A percentile compares a stretch with the other conserved stretches of the same genome.
phyloP scores from a whole-genome alignment of 1,140 invertebrate genomes.

The Dysdera silvatica region DNA sequence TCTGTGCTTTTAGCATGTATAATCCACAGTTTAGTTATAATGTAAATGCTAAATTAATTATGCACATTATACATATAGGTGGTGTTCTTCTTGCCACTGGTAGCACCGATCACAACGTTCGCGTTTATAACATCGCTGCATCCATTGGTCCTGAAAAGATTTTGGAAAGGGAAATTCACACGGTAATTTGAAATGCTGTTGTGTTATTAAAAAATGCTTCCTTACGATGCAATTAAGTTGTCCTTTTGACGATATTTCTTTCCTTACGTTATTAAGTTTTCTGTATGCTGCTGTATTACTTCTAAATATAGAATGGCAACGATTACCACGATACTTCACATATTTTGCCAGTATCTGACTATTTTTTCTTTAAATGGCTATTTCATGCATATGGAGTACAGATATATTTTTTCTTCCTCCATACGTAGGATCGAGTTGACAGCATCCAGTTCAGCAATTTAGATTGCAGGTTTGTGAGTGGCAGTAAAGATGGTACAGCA shows the following conservation, averaged over 20 bases:
- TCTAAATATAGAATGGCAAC: too few species aligned
- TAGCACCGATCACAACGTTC: slow-evolving; percentile 84
- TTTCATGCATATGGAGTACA: neutral
- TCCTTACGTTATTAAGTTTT: neutral
- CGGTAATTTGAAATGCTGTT: slow-evolving; percentile 41
- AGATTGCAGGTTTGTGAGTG: slow-evolving; percentile 79
- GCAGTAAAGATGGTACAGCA: slow-evolving; percentile 92
- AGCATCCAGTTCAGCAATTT: slow-evolving; percentile 89
- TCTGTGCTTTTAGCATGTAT: too few species aligned
- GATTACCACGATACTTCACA: too few species aligned
- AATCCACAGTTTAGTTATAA: too few species aligned
- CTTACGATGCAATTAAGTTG: neutral
- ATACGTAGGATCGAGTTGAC: slow-evolving; percentile 74
- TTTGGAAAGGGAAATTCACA: slow-evolving; percentile 78
- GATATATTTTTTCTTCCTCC: too few species aligned
- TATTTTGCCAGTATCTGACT: neutral
- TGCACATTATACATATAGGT: too few species aligned
- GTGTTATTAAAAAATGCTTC: neutral
- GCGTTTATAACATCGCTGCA: slow-evolving; percentile 76
- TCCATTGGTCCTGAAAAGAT: slow-evolving; percentile 63
- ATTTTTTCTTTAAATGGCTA: neutral
- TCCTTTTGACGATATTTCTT: neutral
- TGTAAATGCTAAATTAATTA: too few species aligned
- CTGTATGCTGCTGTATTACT: neutral
- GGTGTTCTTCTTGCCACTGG: slow-evolving; percentile 89